phyloP scores from a whole-genome alignment of 2,888 invertebrate genomes.

The Eretmocerus hayati region DNA sequence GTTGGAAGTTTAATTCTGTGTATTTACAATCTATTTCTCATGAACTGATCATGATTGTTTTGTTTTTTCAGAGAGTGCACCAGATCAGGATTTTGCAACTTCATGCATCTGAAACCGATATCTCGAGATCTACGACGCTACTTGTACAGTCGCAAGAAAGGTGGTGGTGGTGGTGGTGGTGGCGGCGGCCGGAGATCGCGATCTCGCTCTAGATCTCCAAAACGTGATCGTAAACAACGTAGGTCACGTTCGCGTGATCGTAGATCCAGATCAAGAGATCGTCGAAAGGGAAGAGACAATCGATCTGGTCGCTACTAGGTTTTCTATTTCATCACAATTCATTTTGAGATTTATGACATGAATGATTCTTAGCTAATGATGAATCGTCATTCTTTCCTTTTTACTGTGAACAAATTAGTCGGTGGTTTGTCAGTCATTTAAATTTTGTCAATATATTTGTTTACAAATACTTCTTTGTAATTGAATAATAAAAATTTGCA shows the following conservation, averaged over 20 bases:
- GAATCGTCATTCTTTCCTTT: no score
- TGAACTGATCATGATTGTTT: neutral
- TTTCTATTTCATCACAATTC: neutral
- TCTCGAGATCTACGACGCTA: slow-evolving; percentile 87
- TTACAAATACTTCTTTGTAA: no score
- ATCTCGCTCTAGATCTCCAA: slow-evolving; percentile 54
- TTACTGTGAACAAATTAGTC: no score
- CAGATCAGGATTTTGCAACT: slow-evolving; percentile 98
- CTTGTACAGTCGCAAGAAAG: slow-evolving; percentile 64
- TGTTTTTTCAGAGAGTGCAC: slow-evolving; percentile 73
- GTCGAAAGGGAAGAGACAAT: slow-evolving; percentile 46
- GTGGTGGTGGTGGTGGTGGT: slow-evolving; percentile 36
- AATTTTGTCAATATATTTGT: no score
- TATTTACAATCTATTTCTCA: no score
- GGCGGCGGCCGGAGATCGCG: slow-evolving; percentile 52
- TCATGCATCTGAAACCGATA: slow-evolving; percentile 99
- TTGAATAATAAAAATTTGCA: no score
- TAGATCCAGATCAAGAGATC: slow-evolving; percentile 42
- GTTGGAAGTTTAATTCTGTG: no score
- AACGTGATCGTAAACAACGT: slow-evolving; percentile 47
- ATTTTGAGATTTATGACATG: no score
- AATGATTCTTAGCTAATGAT: no score
- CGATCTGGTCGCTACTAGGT: slow-evolving; percentile 50
- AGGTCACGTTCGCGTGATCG: slow-evolving; percentile 45
- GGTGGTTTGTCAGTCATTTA: no score